Evolutionary conservation across 2,888 invertebrate genomes (phyloP), one percentile per base, ranked within the genome.

Genomic region (Plemyria rubiginata): DNA sequence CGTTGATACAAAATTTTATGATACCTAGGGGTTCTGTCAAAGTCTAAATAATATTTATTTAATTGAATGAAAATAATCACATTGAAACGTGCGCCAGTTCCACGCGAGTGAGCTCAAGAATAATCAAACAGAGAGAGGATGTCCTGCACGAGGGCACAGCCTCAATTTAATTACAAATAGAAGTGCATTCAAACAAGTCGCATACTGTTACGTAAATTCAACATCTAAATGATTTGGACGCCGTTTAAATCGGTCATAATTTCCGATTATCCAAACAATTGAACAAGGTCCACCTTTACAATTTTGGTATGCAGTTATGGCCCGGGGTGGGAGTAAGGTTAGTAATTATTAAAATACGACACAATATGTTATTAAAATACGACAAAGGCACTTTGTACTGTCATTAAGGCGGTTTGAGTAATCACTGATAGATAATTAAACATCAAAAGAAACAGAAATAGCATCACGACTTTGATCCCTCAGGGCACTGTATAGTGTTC

Each of bases 241-340:
- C 75, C 73, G 73, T 67, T 76, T 67, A 77, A 80, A 85, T 80
- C 78, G 87, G 79, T 87, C 85, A 90, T 91, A 88, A 91, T 92
- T 92, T 91, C 77, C 86, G 89, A 92, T 91, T 91, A 91, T 81
- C 87, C 86, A 81, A 81, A 82, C 91, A 85, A 90, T 90, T 90
- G 85, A 84, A 82, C 84, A 69, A 75, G 73, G 77, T 76, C 78
- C 76, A 78, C 84, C 84, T 84, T 81, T 77, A 81, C 72, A 62
- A 40, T 45, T 66, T 66, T 60, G 54, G 41, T 49, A 15, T 58
- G 41, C 53, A 62, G 58, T 58, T 62, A 60, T 58, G 16, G 28
- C 8, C 32, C 32, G 58, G 38, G 52, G 48, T 45, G 40, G 58
- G 46, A 49, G 58, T 22, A 56, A 29, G 40, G 41, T 22, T n/a